Percentiles rank a stretch among this genome's conserved stretches.
Conservation (phyloP, 2,797 vertebrate species). For the Basileuterus tristriatus region DNA sequence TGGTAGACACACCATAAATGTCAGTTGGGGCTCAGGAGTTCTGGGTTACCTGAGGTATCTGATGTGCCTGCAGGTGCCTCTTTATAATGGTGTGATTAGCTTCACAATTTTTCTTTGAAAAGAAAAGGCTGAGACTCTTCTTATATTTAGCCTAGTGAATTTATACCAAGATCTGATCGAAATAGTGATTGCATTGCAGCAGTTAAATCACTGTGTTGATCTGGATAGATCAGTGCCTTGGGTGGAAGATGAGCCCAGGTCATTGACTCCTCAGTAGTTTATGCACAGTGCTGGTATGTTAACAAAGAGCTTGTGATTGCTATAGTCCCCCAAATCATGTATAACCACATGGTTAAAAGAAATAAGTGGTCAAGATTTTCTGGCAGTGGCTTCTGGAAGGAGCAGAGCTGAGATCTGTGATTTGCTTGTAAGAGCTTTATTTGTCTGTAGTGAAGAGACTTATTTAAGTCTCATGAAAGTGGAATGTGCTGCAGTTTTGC, state of each 20-base stretch:
- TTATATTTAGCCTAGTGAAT: neutral
- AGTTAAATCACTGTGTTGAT: neutral
- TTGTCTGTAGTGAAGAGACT: neutral
- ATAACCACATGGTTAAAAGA: neutral
- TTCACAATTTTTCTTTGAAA: neutral
- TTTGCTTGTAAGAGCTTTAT: neutral
- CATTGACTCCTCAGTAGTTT: neutral
- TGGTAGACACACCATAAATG: neutral
- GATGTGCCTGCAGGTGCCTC: accelerated
- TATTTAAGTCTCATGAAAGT: slow-evolving; percentile 10
- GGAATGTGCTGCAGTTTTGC: slow-evolving; percentile 8
- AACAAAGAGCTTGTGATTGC: neutral
- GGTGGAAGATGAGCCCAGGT: neutral
- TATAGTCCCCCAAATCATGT: neutral
- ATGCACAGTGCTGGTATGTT: neutral
- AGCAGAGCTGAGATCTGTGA: neutral
- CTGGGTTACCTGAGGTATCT: neutral
- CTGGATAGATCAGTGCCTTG: neutral
- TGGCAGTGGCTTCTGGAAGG: neutral
- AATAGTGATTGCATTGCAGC: neutral
- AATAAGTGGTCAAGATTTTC: neutral
- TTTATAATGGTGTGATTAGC: neutral
- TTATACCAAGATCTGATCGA: neutral
- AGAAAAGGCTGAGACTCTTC: neutral
- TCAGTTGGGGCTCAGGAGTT: neutral